Percentiles rank a stretch among this genome's conserved stretches.
These are phyloP conservation scores for Calidris pugnax DNA, from an alignment of 2,113 vertebrate genomes.

Conservation along the genomic window DNA sequence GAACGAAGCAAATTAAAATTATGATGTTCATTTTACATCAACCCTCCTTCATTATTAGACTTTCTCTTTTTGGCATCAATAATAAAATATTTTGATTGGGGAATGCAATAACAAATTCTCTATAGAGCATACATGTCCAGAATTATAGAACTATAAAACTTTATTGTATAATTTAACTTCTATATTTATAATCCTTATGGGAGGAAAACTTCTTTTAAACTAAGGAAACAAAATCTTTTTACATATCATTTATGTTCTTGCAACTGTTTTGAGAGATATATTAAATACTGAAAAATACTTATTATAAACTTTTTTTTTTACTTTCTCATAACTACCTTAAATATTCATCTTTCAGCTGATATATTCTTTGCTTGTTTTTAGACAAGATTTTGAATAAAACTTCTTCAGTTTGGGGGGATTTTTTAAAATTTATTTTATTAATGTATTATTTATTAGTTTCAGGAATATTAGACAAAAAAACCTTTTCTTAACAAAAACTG, in stretches of 20 bases:
- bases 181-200: not conserved
- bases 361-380: not conserved
- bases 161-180: not conserved
- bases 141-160: not conserved
- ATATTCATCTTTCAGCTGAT: not conserved
- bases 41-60: not conserved
- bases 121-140: not conserved
- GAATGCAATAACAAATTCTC: constrained; percentile 23
- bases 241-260: not conserved
- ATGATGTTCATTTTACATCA: constrained; percentile 2
- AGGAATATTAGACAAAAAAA: not conserved
- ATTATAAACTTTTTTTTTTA: not conserved
- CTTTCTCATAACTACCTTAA: not conserved
- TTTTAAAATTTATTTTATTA: not conserved
- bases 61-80: constrained; percentile 11
- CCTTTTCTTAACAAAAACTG: not conserved
- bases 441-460: not conserved
- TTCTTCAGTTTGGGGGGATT: not conserved
- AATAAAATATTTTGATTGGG: not conserved
- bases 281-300: not conserved
- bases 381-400: not conserved
- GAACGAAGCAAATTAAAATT: constrained; percentile 7
- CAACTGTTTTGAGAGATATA: not conserved
- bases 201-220: not conserved
- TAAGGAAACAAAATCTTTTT: not conserved